A percentile compares a stretch with the other conserved stretches of the same genome.
Conservation (phyloP, 2,797 vertebrate species). For the Cossypha heuglini region DNA sequence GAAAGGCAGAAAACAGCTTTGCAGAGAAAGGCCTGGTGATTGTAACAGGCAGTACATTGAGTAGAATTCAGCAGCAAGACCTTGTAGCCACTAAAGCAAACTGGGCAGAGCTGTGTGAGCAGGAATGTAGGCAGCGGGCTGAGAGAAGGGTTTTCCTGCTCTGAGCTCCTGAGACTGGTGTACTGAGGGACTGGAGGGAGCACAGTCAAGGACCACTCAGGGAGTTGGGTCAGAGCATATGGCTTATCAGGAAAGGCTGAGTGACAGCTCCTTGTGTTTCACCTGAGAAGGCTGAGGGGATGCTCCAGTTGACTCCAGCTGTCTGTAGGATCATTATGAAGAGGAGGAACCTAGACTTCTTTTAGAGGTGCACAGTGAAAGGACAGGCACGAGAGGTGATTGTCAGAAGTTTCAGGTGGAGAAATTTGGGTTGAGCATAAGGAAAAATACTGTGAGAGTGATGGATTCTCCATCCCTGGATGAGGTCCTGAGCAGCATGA, state of each 20-base stretch:
- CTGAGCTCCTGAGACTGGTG: not conserved
- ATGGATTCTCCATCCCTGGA: not conserved
- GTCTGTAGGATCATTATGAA: not conserved
- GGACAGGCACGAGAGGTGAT: not conserved
- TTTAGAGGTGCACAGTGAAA: not conserved
- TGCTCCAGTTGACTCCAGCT: accelerated
- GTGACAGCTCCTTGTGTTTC: not conserved
- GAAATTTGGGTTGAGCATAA: not conserved
- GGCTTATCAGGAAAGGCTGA: not conserved
- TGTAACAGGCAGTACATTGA: not conserved
- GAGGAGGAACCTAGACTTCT: not conserved
- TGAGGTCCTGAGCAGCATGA: accelerated
- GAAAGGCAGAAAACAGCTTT: not conserved
- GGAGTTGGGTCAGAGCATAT: not conserved
- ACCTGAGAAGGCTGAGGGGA: not conserved
- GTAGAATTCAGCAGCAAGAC: not conserved
- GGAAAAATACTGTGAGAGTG: not conserved
- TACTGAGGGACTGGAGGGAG: not conserved
- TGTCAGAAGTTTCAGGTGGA: not conserved
- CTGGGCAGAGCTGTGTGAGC: not conserved
- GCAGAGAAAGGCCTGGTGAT: not conserved
- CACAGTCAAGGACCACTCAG: accelerated
- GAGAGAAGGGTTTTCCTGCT: not conserved
- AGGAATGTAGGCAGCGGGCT: not conserved
- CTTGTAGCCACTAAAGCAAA: not conserved